Evolutionary conservation across 2,797 vertebrate genomes (phyloP).

Genomic region (Rhinophrynus dorsalis): DNA sequence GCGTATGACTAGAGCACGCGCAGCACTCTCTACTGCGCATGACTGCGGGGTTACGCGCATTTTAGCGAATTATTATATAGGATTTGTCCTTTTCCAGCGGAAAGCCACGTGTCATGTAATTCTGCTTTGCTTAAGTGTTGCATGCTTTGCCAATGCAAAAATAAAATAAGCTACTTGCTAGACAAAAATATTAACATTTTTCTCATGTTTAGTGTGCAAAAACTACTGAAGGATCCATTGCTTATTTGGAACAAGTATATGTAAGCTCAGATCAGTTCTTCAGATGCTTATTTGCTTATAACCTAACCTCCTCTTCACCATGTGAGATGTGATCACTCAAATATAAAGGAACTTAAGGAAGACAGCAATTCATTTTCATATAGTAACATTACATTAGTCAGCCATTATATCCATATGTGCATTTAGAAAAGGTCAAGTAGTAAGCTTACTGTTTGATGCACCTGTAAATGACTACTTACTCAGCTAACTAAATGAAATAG

Average conservation of each 20-base stretch:
- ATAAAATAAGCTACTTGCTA: neutral
- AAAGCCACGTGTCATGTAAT: constrained; percentile 2
- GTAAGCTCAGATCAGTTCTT: no score
- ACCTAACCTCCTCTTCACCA: neutral
- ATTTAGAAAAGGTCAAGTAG: neutral
- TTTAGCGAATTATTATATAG: no score
- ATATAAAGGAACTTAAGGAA: neutral
- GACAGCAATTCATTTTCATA: neutral
- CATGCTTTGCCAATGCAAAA: constrained; percentile 12
- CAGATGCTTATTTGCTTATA: no score
- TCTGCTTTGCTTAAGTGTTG: constrained; percentile 13
- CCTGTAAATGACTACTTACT: neutral
- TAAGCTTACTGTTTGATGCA: neutral
- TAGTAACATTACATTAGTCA: neutral
- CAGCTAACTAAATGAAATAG: neutral
- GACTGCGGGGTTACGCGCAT: no score
- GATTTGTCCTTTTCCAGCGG: neutral
- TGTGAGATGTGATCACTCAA: neutral
- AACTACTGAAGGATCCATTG: neutral
- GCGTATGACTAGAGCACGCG: no score
- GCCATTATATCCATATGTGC: neutral
- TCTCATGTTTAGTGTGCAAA: constrained; percentile 7
- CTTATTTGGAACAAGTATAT: neutral
- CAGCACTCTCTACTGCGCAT: no score
- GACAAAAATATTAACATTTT: constrained; percentile 13